Evolutionary conservation across 2,797 vertebrate species (phyloP).

Genomic region (Xenentodon cancila): DNA sequence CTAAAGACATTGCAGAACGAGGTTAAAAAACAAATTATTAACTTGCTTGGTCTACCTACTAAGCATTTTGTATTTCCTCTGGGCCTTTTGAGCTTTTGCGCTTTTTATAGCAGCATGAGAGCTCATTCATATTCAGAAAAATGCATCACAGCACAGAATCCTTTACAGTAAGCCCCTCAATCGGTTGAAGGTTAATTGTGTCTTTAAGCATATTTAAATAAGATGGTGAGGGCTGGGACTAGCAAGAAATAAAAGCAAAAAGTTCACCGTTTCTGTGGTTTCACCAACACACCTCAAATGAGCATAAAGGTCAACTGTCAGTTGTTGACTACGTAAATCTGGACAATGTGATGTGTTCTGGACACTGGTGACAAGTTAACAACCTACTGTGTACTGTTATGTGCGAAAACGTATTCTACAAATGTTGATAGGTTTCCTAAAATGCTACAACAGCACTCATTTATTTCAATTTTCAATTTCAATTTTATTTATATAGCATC

Average conservation of each 20-base stretch:
- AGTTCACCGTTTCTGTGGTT: constrained; percentile 17
- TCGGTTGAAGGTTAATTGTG: constrained; percentile 12
- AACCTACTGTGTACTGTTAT: background rate
- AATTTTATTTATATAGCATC: too few species aligned
- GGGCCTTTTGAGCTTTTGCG: background rate
- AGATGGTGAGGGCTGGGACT: constrained; percentile 1
- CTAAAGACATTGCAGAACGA: constrained; percentile 8
- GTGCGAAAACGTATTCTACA: too few species aligned
- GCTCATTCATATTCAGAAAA: constrained; percentile 5
- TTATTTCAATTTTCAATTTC: too few species aligned
- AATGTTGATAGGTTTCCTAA: too few species aligned
- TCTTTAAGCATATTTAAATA: constrained; percentile 10
- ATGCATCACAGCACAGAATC: constrained; percentile 1
- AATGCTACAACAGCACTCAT: too few species aligned
- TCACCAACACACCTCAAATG: constrained; percentile 1
- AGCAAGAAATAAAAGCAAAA: background rate
- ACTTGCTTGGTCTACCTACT: constrained; percentile 1
- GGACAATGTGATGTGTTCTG: too few species aligned
- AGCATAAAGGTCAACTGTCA: background rate
- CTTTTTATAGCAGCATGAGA: background rate
- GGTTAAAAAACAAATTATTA: background rate
- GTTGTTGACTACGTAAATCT: too few species aligned
- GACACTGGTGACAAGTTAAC: too few species aligned
- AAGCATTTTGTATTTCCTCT: constrained; percentile 1
- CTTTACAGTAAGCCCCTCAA: background rate